These are phyloP conservation scores for Panthera leo DNA, from an alignment of 2,113 vertebrate genomes.

Conservation along the genomic window DNA sequence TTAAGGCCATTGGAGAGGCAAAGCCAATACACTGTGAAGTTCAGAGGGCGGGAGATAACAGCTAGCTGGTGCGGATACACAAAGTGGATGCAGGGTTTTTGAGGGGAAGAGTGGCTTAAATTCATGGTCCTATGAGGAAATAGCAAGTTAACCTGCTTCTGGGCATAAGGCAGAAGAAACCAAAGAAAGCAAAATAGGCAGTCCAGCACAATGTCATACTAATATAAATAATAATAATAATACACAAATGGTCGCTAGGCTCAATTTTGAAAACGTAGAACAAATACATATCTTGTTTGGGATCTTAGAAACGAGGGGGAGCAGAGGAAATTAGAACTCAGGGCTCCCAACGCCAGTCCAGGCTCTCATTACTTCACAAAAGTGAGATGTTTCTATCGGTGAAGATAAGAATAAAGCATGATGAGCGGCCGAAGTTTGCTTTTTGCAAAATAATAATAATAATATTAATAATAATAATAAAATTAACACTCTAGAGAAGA, in stretches of 20 bases:
- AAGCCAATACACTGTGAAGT: neutral
- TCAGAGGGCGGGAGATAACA: neutral
- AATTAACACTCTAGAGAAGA: neutral
- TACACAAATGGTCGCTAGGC: no score
- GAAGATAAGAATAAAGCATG: neutral
- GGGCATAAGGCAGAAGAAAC: neutral
- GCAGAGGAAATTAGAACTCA: neutral
- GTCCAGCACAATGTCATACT: neutral
- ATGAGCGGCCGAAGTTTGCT: neutral
- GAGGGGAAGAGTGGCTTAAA: neutral
- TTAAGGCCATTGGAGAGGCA: no score
- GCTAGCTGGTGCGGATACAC: neutral
- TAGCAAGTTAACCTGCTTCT: neutral
- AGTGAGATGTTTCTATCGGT: neutral
- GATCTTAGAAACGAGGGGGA: neutral
- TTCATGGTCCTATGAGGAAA: accelerated
- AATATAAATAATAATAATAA: neutral
- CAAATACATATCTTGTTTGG: neutral
- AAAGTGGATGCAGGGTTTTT: accelerated
- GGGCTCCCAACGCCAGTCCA: neutral
- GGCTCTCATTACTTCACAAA: neutral
- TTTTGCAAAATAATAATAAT: neutral
- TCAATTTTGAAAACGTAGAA: neutral
- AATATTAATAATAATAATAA: neutral
- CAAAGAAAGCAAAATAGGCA: neutral